A percentile compares a stretch with the other conserved stretches of the same genome.
Conservation (phyloP, 1,140 invertebrate genomes). For the Papilio xuthus region DNA sequence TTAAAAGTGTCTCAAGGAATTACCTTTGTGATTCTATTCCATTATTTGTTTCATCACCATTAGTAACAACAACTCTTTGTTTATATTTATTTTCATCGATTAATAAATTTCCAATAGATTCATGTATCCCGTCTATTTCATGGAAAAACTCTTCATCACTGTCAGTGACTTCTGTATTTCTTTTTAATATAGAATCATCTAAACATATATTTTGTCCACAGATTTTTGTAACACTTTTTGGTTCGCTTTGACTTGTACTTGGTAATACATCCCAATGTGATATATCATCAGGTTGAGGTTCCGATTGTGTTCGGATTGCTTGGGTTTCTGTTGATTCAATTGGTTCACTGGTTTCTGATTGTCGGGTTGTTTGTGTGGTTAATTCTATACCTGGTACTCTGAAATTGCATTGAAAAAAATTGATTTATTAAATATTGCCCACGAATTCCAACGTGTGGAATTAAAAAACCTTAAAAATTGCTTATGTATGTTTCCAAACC, state of each 20-base stretch:
- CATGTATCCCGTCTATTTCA: constrained; percentile 58
- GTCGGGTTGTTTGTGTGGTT: constrained; percentile 44
- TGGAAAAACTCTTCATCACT: constrained; percentile 67
- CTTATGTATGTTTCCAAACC: too few relatives aligned
- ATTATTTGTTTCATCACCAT: constrained; percentile 42
- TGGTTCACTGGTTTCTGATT: constrained; percentile 35
- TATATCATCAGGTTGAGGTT: constrained; percentile 55
- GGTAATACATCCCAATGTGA: constrained; percentile 65
- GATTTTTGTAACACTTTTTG: constrained; percentile 65
- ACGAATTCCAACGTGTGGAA: too few relatives aligned
- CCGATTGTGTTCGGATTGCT: constrained; percentile 28
- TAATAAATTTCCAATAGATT: constrained; percentile 44
- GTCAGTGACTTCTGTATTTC: constrained; percentile 47
- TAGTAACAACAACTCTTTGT: constrained; percentile 59
- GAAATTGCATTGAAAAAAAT: constrained; percentile 36
- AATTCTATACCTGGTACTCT: constrained; percentile 74
- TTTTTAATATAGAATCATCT: constrained; percentile 69
- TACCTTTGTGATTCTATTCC: constrained; percentile 43
- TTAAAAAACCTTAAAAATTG: too few relatives aligned
- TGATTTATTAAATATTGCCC: too few relatives aligned
- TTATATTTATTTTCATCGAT: constrained; percentile 47
- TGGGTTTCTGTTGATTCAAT: constrained; percentile 20
- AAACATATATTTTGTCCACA: constrained; percentile 75
- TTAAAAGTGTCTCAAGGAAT: neutral
- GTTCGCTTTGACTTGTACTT: constrained; percentile 59